Base-by-base conservation (phyloP, 2,888 invertebrate genomes). In the Harpagoxenus sublaevis region DNA sequence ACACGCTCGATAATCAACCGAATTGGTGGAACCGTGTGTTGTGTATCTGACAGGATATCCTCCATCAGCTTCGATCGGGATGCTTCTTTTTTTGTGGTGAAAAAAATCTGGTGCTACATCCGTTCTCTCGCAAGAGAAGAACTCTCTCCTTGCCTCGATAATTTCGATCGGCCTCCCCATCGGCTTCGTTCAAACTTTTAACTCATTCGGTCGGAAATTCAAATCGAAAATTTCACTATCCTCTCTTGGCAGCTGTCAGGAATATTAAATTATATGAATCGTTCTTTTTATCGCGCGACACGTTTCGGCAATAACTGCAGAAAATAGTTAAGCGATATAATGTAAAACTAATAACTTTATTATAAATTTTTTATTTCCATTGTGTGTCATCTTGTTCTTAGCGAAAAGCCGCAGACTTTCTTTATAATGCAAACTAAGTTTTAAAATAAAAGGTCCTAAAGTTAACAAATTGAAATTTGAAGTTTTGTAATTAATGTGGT, bases 21-120 rank as follows among this genome's bases (percentile, higher is more conserved):
- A 88, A 89, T 84, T 79, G 84, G 86, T 65, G 12, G 63, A 79
- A 83, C 68, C 79, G 85, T 63, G 84, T 51, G 68, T 83, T 85
- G 66, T 85, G 63, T 81, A 86, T 81, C 83, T 77, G 87, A 88
- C 90, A 89, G 92, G 90, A 92, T 92, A 91, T 90, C 77, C 84
- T 77, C 83, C 88, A 84, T 90, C 86, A 74, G 84, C 79, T 77
- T 89, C 83, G 83, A 84, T 87, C 86, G 48, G 65, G 48, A 70
- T 89, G 68, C 66, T 65, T 71, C 66, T 63, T 73, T 84, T 71
- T 55, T 87, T 62, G 28, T 28, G 53, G 48, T 45, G 53, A 77
- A 82, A 85, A 88, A 89, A 86, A 62, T n/a, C 55, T 35, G 79
- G 70, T 60, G 79, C 73, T 71, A 79, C 88, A 88, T 85, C 86